Conservation (phyloP, 2,113 vertebrate genomes). For the Anoplopoma fimbria region DNA sequence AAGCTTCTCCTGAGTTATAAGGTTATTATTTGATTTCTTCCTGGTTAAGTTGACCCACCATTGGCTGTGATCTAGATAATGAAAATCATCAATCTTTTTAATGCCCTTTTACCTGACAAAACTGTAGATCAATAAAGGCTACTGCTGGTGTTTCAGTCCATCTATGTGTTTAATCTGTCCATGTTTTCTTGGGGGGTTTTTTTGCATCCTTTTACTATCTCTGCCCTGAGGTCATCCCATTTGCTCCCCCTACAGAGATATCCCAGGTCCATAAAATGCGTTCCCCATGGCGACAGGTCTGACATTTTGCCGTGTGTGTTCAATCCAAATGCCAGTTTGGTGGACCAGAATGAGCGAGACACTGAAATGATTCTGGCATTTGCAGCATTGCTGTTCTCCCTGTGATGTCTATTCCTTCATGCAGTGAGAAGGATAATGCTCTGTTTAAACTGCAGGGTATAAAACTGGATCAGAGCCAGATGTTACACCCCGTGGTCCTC, state of each 20-base stretch:
- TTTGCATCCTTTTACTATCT: background rate
- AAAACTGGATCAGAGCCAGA: slow-evolving; percentile 18
- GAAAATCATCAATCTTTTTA: slow-evolving; percentile 41
- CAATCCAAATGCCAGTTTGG: slow-evolving; percentile 66
- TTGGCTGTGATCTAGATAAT: slow-evolving; percentile 21
- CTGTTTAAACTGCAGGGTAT: slow-evolving; percentile 7
- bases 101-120: slow-evolving; percentile 7
- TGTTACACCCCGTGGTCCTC: background rate
- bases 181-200: background rate
- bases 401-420: slow-evolving; percentile 9
- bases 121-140: background rate
- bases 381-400: slow-evolving; percentile 31
- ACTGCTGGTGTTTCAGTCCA: background rate
- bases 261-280: slow-evolving; percentile 44
- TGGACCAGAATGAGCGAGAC: slow-evolving; percentile 43
- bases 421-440: background rate
- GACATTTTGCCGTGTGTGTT: slow-evolving; percentile 62
- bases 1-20: background rate
- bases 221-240: background rate
- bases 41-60: background rate
- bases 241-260: background rate
- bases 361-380: slow-evolving; percentile 56
- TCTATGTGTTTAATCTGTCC: background rate
- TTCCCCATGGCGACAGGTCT: slow-evolving; percentile 36
- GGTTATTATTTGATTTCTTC: slow-evolving; percentile 1